A percentile compares a stretch with the other conserved stretches of the same genome.
These are phyloP conservation scores for Panthera uncia DNA, from an alignment of 2,113 vertebrate genomes.

Conservation along the genomic window DNA sequence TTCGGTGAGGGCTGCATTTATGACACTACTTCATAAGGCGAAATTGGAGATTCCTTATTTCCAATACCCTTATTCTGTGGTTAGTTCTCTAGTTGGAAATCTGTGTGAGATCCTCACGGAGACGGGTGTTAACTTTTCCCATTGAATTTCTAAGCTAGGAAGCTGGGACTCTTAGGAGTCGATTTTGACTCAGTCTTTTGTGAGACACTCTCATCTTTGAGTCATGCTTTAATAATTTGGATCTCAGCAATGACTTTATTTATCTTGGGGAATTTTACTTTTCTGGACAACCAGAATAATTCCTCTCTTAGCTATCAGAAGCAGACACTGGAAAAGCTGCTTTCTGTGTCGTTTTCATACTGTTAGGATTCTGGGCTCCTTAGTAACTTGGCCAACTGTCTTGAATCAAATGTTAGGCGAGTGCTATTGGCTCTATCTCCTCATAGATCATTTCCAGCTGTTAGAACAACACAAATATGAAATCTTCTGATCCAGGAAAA, in stretches of 20 bases:
- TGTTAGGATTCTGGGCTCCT: conserved; percentile 20
- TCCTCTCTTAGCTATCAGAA: conserved; percentile 32
- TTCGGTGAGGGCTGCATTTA: neutral
- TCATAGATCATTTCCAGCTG: conserved; percentile 59
- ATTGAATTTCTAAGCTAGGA: neutral
- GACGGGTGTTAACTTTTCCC: neutral
- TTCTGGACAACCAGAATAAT: conserved; percentile 41
- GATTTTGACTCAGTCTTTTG: conserved; percentile 50
- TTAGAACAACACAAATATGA: conserved; percentile 21
- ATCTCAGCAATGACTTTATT: conserved; percentile 6
- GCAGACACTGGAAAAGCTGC: neutral
- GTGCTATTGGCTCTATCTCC: neutral
- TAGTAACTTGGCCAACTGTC: conserved; percentile 42
- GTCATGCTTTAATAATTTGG: conserved; percentile 62
- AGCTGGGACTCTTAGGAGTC: neutral
- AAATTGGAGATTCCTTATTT: neutral
- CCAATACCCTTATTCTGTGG: neutral
- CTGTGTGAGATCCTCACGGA: neutral
- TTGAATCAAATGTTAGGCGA: conserved; percentile 18
- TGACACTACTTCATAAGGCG: neutral
- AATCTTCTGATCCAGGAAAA: neutral
- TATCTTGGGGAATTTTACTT: conserved; percentile 56
- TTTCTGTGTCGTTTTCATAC: conserved; percentile 6
- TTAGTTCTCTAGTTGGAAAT: neutral
- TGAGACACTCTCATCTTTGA: conserved; percentile 56